Base-by-base conservation (phyloP, 1,140 invertebrate species). In the Pseudachorutes palmiensis region DNA sequence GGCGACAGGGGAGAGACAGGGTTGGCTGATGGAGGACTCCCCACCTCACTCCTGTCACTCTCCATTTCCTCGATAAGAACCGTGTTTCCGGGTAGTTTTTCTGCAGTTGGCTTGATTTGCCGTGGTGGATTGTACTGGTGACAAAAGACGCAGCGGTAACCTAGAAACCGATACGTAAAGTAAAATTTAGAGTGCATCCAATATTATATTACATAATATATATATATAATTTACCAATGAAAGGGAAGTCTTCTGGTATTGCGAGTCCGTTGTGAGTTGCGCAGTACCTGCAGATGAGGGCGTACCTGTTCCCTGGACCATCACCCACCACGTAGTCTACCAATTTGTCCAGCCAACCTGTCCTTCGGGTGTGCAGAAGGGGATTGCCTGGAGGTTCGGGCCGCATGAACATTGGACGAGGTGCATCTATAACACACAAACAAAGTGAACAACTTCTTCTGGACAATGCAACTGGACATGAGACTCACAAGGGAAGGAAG, bases 231-330 rank as follows among this genome's bases (percentile, higher is more conserved):
- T 82, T 79, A 88, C 88, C 84, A 33, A 94, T 82, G 80, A 89
- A 97, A 77, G 96, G 93, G 81, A 95, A 98, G 76, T 98, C 97
- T 79, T 98, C 95, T 76, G 88, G 86, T 3, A 97, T 82, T 22
- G 94, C 91, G 94, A 99, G 97, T 71, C 97, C 96, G 81, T 99
- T 98, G 77, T 98, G 96, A 14, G 87, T 87, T 66, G 83, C 83
- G 78, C 97, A 99, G 67, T 89, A 82, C 32, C 83, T 83, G 80
- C 97, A 99, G 76, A 99, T 95, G 60, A 99, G 83, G 41, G 94
- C 96, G 79, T 89, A 72, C 31, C 70, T 84, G 82, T 96, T 92
- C 67, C 87, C 86, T 59, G 95, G 94, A 28, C 94, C 95, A 82
- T 99, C 96, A 36, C 93, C 95, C 24, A 98, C 85, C 57, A 98